Evolutionary conservation across 1,140 invertebrate genomes (phyloP), one percentile per base, ranked within the genome.

Genomic region (Polyergus mexicanus): DNA sequence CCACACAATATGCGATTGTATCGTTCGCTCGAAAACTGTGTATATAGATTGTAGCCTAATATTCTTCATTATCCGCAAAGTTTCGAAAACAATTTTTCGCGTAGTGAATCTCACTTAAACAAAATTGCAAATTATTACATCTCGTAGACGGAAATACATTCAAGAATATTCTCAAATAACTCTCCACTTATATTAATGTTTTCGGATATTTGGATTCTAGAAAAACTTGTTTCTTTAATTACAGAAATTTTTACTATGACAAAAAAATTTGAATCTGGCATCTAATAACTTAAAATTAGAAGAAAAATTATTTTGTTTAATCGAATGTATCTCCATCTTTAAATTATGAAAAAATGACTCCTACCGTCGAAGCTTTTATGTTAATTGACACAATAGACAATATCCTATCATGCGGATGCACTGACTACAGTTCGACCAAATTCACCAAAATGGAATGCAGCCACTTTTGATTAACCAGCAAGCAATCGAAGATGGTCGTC

Each of bases 311-410:
- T 44, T 4, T 41, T 32, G 32, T 72, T 41, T n/a, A 72, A 4
- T 51, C 13, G 68, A 83, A 74, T 60, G 19, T 66, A 88, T 54
- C 62, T 58, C 44, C 74, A 13, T 81, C 71, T 84, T 77, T 81
- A 56, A 47, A 83, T 54, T 19, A 68, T 58, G 47, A 77, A 68
- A 51, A 69, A 68, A 85, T 47, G 32, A 25, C 32, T 65, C 3
- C 76, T 75, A 85, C 2, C 32, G 54, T 41, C 47, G 47, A 75
- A 75, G 72, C 44, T 86, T 80, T 88, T 68, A 68, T 5, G 63
- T 80, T 78, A 88, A 90, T 89, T 69, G 85, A 90, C 88, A 87
- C 84, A 77, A 88, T 88, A 91, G 62, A 86, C 75, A 90, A 85
- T 62, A 78, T 88, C 63, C 83, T 85, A 90, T 77, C 77, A 85